Evolutionary conservation across 2,888 invertebrate genomes (phyloP), one percentile per base, ranked within the genome.

Genomic region (Ferdinandea cuprea): DNA sequence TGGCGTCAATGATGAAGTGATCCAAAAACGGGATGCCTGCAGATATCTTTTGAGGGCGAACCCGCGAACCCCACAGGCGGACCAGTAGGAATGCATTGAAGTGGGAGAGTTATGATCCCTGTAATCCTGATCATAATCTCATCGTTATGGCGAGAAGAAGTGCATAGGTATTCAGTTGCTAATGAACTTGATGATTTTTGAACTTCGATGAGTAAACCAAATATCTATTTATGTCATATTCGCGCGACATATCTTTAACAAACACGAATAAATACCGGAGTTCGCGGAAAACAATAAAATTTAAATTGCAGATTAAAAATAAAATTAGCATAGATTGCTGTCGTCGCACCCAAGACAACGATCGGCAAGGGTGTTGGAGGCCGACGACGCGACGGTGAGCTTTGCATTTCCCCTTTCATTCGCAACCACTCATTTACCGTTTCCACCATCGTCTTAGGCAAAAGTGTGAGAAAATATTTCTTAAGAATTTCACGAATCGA

Each of bases 391-490:
- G 30, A 46, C 61, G 13, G 44, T 58, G 52, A 77, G 61, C 56
- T 61, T 63, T 17, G 42, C 9, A 2, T 17, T 7, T 42, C 63
- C 71, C 42, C 63, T 77, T 56, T 48, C 54, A 15, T 59, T 35
- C 35, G 19, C 30, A 44, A 44, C 35, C 44, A 35, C 44, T n/a
- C n/a, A n/a, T n/a, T 37, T 40, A 28, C 17, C 4, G 11, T 63
- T 37, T 13, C 30, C 61, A 28, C 46, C 46, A 17, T 21, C 40
- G 37, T 54, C 52, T 19, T n/a, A 9, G 44, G 72, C 63, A 65
- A 73, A 58, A 77, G 77, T 77, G 77, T 77, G 77, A 71, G 77
- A 77, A 77, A 71, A 77, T 71, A 71, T 71, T 77, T 56, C 56
- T 58, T 15, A 59, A 77, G 40, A 71, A 77, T 42, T 63, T 63